A percentile compares a stretch with the other conserved stretches of the same genome.
phyloP scores from a whole-genome alignment of 2,888 invertebrate species.

The Lithophane socia region DNA sequence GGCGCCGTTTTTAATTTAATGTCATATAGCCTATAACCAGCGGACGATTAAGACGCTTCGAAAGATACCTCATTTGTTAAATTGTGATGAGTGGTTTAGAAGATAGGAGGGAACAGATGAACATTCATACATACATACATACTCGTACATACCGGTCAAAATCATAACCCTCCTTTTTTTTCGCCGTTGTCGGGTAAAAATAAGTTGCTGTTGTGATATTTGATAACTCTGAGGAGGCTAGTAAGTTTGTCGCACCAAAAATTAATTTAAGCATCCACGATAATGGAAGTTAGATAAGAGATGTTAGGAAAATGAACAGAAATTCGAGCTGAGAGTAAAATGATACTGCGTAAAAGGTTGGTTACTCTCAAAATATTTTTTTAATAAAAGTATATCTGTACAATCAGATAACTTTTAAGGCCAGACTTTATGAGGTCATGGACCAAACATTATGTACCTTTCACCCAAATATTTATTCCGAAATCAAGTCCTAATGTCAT shows the following conservation, averaged over 20 bases:
- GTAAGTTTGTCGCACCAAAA: conserved; percentile 13
- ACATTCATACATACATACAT: no score
- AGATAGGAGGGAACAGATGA: no score
- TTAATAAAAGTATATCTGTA: conserved; percentile 12
- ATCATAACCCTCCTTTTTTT: no score
- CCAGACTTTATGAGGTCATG: conserved; percentile 27
- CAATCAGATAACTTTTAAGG: conserved; percentile 20
- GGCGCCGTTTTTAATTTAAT: no score
- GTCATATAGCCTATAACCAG: no score
- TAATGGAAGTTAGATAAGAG: conserved; percentile 9
- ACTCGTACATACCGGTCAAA: no score
- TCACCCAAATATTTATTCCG: conserved; percentile 45
- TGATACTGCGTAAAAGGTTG: conserved; percentile 14
- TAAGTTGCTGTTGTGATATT: conserved; percentile 20
- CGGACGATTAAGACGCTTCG: no score
- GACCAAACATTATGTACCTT: conserved; percentile 21
- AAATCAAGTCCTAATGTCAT: conserved; percentile 42
- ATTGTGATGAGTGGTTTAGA: no score
- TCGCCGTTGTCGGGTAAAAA: background rate
- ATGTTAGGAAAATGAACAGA: background rate
- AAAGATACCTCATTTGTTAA: no score
- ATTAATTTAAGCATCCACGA: background rate
- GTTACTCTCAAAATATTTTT: background rate
- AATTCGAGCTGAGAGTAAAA: background rate
- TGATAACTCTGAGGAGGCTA: conserved; percentile 7